Percentiles rank a stretch among this genome's conserved stretches.
Conservation (phyloP, 2,888 invertebrate species). For the Rhopalosiphum nymphaeae region DNA sequence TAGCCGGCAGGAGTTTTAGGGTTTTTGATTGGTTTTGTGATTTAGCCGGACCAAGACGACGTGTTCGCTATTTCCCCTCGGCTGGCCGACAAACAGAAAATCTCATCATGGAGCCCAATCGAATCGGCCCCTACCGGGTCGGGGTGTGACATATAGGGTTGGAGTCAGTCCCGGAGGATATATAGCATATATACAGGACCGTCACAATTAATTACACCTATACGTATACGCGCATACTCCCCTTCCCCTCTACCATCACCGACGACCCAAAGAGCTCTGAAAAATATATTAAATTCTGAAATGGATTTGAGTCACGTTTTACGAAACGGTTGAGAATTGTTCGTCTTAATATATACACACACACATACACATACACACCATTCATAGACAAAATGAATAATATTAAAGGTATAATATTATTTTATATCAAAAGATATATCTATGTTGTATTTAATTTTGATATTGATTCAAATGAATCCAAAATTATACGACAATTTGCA, state of each 20-base stretch:
- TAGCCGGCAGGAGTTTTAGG: constrained; percentile 29
- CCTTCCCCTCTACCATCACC: too few relatives aligned
- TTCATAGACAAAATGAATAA: background rate
- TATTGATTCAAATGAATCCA: background rate
- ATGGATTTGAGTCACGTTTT: constrained; percentile 61
- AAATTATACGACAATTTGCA: background rate
- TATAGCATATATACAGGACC: constrained; percentile 5
- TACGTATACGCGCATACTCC: background rate
- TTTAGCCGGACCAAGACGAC: constrained; percentile 35
- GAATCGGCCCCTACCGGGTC: background rate
- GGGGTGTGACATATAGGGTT: background rate
- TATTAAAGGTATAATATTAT: background rate
- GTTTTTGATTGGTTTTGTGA: constrained; percentile 62
- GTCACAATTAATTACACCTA: constrained; percentile 62
- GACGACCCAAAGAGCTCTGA: background rate
- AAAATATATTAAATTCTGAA: constrained; percentile 58
- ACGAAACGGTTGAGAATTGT: constrained; percentile 9
- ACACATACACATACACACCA: background rate
- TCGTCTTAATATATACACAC: background rate
- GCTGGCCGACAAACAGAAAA: constrained; percentile 45
- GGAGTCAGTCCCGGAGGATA: constrained; percentile 47
- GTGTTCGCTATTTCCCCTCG: constrained; percentile 48
- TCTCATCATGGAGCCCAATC: constrained; percentile 55
- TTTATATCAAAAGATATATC: background rate
- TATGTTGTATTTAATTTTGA: background rate